Base-by-base conservation (phyloP, 2,797 vertebrate species). In the Falco rusticolus region DNA sequence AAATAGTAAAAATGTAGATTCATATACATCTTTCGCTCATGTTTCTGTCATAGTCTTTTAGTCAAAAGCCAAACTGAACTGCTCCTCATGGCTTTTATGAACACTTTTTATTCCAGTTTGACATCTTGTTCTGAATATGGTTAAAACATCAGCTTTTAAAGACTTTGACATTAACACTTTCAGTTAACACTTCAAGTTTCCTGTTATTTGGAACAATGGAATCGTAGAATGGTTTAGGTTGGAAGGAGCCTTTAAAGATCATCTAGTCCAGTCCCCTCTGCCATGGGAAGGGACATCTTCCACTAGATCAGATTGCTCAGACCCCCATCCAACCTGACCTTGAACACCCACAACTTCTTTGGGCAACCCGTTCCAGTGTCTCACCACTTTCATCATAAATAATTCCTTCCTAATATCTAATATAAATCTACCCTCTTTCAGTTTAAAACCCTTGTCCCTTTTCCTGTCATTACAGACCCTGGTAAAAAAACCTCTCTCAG, bases 321-420 rank as follows among this genome's bases (percentile, higher is more conserved):
- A 43, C 10, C 4, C 6, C 3, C 2, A 2, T 29, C 18, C 31
- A 61, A 1, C 8, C 34, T 37, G 34, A 3, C 11, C 33, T 51
- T 31, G 20, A 90, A 41, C 12, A 14, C 29, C 13, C 11, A 34
- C 6, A n/a, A 0, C 17, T 14, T 45, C 41, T 37, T 37, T 43
- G 41, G 29, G 9, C 10, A 84, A 61, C 10, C 5, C n/a, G 3
- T 66, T 54, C 5, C 34, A 63, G 12, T 33, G 28, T 4, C 48
- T 84, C 21, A 50, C 12, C 13, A 45, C 8, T 8, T 19, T 64
- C 12, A 34, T 1, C 6, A 2, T 20, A 48, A 89, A 53, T 2
- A 48, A 66, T 24, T 86, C 29, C 15, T 63, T 75, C 22, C 16
- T 45, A 26, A 17, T 25, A 31, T 11, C 29, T 43, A 61, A 74